Percentiles rank a stretch among this genome's conserved stretches.
Evolutionary conservation across 2,113 vertebrate species (phyloP).

Genomic region (Eulemur macaco): DNA sequence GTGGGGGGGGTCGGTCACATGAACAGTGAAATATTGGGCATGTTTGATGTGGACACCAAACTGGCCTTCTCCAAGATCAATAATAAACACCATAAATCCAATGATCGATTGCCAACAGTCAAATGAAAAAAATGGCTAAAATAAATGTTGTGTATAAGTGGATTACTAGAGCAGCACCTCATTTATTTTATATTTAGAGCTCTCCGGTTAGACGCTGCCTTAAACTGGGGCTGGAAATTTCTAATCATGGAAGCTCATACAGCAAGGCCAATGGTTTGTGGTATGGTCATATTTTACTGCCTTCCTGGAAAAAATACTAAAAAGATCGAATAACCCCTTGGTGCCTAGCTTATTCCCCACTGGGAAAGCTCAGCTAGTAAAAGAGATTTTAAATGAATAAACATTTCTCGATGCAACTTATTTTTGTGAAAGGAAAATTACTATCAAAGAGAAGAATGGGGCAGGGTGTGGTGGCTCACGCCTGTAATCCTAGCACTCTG

Average conservation of each 20-base stretch:
- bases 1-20: not conserved
- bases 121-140: not conserved
- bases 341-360: not conserved
- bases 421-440: slow-evolving; percentile 40
- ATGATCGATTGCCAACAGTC: not conserved
- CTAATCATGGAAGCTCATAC: not conserved
- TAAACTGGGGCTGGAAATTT: not conserved
- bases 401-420: slow-evolving; percentile 7
- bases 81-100: slow-evolving; percentile 34
- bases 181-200: slow-evolving; percentile 32
- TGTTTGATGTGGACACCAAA: not conserved
- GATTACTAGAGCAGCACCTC: not conserved
- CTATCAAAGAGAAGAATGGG: not conserved
- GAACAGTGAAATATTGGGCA: slow-evolving; percentile 7
- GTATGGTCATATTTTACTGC: not conserved
- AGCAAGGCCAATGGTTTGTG: not conserved
- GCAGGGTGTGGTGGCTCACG: too few species aligned
- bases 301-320: not conserved
- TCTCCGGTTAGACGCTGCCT: not conserved
- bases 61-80: not conserved
- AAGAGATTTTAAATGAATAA: slow-evolving; percentile 21
- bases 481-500: too few species aligned
- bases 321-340: not conserved
- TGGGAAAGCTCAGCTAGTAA: not conserved
- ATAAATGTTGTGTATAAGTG: not conserved